Evolutionary conservation across 2,888 invertebrate species (phyloP).

Genomic region (Rhamnusium bicolor): DNA sequence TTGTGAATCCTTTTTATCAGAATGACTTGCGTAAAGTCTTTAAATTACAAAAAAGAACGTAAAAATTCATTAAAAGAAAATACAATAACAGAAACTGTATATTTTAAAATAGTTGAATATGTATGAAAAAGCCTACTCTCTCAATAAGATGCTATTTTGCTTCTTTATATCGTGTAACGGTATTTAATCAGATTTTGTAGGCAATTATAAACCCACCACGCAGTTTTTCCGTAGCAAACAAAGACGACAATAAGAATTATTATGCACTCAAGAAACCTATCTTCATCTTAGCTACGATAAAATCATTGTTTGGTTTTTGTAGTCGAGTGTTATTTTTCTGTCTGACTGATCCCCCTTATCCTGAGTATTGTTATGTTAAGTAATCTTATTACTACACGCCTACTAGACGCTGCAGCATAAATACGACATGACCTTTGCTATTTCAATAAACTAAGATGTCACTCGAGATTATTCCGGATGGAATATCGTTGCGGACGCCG

Average conservation of each 20-base stretch:
- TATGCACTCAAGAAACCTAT: neutral
- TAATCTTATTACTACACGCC: conserved; percentile 28
- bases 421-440: conserved; percentile 20
- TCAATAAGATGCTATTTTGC: neutral
- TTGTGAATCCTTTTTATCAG: no score
- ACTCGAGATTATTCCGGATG: conserved; percentile 10
- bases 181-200: neutral
- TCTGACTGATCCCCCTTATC: neutral
- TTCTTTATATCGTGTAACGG: neutral
- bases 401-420: conserved; percentile 17
- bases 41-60: neutral
- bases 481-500: neutral
- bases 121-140: neutral
- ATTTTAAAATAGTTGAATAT: neutral
- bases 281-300: neutral
- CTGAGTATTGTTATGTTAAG: conserved; percentile 20
- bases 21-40: no score
- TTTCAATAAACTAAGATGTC: conserved; percentile 28
- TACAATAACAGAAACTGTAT: neutral
- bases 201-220: neutral
- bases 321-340: conserved; percentile 1
- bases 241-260: neutral
- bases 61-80: neutral
- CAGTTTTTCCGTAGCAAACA: neutral
- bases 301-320: conserved; percentile 7